Conservation (phyloP, 2,113 vertebrate genomes). For the Aviceda subcristata region DNA sequence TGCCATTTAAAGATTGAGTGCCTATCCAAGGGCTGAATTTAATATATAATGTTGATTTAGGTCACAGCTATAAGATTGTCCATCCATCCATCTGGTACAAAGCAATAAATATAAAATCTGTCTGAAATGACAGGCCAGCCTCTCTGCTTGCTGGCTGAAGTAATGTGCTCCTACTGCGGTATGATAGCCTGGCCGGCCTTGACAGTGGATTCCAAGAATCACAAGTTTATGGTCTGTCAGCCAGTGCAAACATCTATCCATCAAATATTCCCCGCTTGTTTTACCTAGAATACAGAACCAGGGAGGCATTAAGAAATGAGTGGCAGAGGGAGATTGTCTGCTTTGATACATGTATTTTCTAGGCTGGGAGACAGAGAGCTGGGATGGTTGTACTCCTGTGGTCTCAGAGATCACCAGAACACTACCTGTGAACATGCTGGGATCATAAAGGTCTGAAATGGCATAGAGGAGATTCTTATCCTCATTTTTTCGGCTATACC, state of each 20-base stretch:
- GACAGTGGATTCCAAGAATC: not conserved
- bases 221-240: not conserved
- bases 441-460: not conserved
- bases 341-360: not conserved
- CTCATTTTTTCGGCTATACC: not conserved
- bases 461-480: not conserved
- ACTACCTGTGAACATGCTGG: fast-evolving
- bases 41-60: not conserved
- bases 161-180: not conserved
- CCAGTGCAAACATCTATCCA: not conserved
- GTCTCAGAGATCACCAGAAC: not conserved
- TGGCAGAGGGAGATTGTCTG: not conserved
- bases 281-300: not conserved
- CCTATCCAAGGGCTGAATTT: not conserved
- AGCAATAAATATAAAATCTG: not conserved
- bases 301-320: not conserved
- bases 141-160: not conserved
- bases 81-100: not conserved
- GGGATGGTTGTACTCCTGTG: not conserved
- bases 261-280: not conserved
- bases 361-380: not conserved
- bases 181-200: not conserved
- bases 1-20: not conserved
- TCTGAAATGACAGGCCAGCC: not conserved
- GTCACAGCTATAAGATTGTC: not conserved